phyloP scores from a whole-genome alignment of 2,113 vertebrate species.

The Hyperopisus bebe region DNA sequence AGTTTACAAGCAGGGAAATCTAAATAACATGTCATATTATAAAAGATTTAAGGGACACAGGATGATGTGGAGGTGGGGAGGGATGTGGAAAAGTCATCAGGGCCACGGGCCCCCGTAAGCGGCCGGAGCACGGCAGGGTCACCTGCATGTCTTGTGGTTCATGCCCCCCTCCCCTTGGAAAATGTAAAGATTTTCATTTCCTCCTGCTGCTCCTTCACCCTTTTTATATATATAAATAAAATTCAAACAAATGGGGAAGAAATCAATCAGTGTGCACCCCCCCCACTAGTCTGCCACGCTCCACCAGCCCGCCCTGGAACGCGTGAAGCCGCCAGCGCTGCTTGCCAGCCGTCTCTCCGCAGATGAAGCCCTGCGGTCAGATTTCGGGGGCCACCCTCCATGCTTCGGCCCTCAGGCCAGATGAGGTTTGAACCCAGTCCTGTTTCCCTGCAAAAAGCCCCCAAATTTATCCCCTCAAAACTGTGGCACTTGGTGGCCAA shows the following conservation, averaged over 20 bases:
- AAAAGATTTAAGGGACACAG: constrained; percentile 48
- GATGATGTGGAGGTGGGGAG: constrained; percentile 39
- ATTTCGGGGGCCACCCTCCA: not conserved
- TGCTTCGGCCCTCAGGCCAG: not conserved
- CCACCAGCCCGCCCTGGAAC: not conserved
- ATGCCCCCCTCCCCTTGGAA: not conserved
- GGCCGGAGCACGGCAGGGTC: not conserved
- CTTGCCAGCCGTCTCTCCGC: not conserved
- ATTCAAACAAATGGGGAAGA: constrained; percentile 10
- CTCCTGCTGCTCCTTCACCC: not conserved
- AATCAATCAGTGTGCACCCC: constrained; percentile 2
- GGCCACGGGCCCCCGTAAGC: constrained; percentile 18
- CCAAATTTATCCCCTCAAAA: not conserved
- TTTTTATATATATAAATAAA: not conserved
- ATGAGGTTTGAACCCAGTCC: not conserved
- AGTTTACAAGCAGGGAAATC: constrained; percentile 46
- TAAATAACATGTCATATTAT: constrained; percentile 52
- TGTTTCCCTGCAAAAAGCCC: not conserved
- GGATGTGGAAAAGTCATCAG: constrained; percentile 52
- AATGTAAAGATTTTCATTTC: constrained; percentile 7
- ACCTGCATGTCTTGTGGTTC: not conserved
- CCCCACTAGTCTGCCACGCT: not conserved
- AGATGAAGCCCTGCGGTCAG: not conserved
- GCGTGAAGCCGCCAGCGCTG: not conserved
- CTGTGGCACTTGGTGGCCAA: not conserved